These are phyloP conservation scores for Rhyacophila brunnea DNA, from an alignment of 1,140 invertebrate genomes.

Conservation along the genomic window DNA sequence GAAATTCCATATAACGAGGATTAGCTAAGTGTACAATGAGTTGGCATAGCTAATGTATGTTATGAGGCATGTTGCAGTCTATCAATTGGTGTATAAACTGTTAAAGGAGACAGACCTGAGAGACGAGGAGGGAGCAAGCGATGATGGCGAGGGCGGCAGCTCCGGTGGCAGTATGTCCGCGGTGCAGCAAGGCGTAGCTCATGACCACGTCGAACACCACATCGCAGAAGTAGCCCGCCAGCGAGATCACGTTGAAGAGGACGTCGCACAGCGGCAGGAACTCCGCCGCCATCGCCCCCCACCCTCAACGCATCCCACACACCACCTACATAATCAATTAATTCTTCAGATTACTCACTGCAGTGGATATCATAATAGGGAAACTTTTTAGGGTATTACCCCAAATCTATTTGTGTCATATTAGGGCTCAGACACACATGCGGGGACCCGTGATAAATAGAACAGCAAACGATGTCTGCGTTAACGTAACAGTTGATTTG, in stretches of 20 bases:
- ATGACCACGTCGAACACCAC: constrained; percentile 85
- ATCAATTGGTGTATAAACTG: too few relatives aligned
- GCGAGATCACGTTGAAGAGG: constrained; percentile 86
- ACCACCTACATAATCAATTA: too few relatives aligned
- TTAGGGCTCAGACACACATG: too few relatives aligned
- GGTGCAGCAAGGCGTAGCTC: constrained; percentile 75
- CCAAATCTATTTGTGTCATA: too few relatives aligned
- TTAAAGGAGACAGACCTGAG: constrained; percentile 63
- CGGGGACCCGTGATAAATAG: too few relatives aligned
- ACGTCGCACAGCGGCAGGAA: constrained; percentile 86
- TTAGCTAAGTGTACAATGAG: not conserved
- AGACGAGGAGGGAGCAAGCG: constrained; percentile 67
- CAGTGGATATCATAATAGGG: too few relatives aligned
- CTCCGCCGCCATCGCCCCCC: constrained; percentile 62
- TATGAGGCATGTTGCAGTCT: not conserved
- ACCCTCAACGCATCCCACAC: constrained; percentile 25
- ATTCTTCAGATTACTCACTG: too few relatives aligned
- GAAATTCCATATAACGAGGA: too few relatives aligned
- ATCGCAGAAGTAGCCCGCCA: constrained; percentile 90
- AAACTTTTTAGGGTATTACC: too few relatives aligned
- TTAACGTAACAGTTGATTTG: too few relatives aligned
- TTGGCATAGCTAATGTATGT: not conserved
- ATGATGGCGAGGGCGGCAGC: constrained; percentile 67
- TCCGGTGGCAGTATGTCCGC: constrained; percentile 60
- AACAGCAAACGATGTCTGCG: too few relatives aligned